Evolutionary conservation across 2,888 invertebrate species (phyloP).

Genomic region (Orthosia cruda): DNA sequence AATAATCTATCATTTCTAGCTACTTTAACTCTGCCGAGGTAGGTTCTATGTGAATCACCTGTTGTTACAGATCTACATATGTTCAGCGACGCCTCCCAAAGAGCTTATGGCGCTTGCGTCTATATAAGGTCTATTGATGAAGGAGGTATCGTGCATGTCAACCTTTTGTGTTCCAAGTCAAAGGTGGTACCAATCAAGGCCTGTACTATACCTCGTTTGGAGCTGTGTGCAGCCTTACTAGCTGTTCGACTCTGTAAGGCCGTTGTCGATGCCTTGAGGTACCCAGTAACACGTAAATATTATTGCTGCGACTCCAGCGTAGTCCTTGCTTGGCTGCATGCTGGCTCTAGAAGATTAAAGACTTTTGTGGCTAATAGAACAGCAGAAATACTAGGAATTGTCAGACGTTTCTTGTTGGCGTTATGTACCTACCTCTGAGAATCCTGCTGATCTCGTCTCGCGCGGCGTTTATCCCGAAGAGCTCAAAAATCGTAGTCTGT

Average conservation of each 20-base stretch:
- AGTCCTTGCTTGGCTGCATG: too few species aligned
- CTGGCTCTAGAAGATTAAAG: conserved; percentile 3
- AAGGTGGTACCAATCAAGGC: too few species aligned
- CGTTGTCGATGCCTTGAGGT: background rate
- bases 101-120: background rate
- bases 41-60: conserved; percentile 4
- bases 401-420: background rate
- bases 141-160: background rate
- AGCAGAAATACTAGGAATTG: conserved; percentile 2
- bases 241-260: background rate
- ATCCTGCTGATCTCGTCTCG: conserved; percentile 5
- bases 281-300: background rate
- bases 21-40: background rate
- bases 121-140: background rate
- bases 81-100: background rate
- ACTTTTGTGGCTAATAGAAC: background rate
- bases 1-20: background rate
- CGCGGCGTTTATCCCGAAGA: conserved; percentile 4
- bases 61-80: background rate
- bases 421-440: background rate
- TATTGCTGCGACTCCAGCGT: conserved; percentile 1
- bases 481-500: background rate
- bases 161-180: background rate
- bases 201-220: background rate
- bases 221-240: background rate